Percentiles rank a stretch among this genome's conserved stretches.
phyloP scores from a whole-genome alignment of 1,140 invertebrate genomes.

The Drosophila punjabiensis region DNA sequence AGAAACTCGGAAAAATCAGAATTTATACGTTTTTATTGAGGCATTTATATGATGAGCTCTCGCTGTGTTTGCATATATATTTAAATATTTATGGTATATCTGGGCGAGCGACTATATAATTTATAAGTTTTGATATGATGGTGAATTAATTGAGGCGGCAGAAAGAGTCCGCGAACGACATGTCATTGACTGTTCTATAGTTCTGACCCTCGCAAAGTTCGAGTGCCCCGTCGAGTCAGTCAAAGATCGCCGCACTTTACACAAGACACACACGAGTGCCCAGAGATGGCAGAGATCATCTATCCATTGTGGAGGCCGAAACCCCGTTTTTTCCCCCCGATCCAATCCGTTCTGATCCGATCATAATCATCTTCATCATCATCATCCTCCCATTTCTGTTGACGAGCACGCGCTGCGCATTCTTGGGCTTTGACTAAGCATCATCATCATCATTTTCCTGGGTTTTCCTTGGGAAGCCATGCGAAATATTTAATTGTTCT shows the following conservation, averaged over 20 bases:
- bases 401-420: conserved; percentile 61
- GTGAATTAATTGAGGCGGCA: conserved; percentile 67
- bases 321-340: conserved; percentile 12
- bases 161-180: conserved; percentile 31
- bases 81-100: conserved; percentile 50
- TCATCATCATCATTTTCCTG: conserved; percentile 34
- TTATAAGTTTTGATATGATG: conserved; percentile 74
- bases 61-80: conserved; percentile 50
- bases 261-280: conserved; percentile 14
- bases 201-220: conserved; percentile 81
- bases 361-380: neutral
- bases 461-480: conserved; percentile 64
- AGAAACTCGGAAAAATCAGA: conserved; percentile 5
- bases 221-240: conserved; percentile 49
- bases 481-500: conserved; percentile 39
- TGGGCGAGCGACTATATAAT: conserved; percentile 54
- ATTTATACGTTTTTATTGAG: conserved; percentile 63
- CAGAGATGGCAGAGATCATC: conserved; percentile 15
- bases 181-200: conserved; percentile 81
- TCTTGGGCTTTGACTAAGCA: conserved; percentile 70
- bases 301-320: conserved; percentile 55
- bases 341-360: neutral
- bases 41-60: conserved; percentile 34
- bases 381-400: conserved; percentile 8
- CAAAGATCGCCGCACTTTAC: conserved; percentile 79